Percentiles rank a stretch among this genome's conserved stretches.
phyloP scores from a whole-genome alignment of 1,140 invertebrate species.

The Zaprionus africanus region DNA sequence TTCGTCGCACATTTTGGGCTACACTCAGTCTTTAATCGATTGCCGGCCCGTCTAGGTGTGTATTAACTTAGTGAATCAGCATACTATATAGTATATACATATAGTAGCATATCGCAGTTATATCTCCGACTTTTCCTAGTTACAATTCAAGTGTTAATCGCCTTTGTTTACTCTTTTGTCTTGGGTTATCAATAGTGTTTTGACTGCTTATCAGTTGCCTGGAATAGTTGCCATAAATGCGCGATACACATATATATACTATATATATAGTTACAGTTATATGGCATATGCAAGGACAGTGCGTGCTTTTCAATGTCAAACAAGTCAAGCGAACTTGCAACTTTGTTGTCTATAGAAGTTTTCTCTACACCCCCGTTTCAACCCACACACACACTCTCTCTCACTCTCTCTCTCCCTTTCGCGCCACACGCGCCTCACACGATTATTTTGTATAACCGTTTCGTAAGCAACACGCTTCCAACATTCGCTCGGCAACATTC shows the following conservation, averaged over 20 bases:
- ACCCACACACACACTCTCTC: conserved; percentile 3
- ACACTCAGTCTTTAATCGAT: conserved; percentile 66
- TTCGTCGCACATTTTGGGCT: conserved; percentile 33
- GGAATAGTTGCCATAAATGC: neutral
- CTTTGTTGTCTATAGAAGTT: conserved; percentile 42
- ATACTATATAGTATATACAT: conserved; percentile 4
- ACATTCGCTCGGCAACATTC: conserved; percentile 44
- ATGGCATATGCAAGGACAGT: neutral
- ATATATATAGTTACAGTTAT: neutral
- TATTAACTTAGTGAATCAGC: conserved; percentile 38
- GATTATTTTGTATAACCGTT: conserved; percentile 47
- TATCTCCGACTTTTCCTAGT: neutral
- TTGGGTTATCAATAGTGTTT: conserved; percentile 21
- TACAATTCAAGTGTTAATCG: neutral
- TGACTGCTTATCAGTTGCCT: conserved; percentile 14
- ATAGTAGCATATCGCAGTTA: neutral
- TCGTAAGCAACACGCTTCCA: conserved; percentile 61
- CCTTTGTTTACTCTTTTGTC: conserved; percentile 4
- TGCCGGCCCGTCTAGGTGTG: conserved; percentile 73
- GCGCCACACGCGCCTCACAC: conserved; percentile 40
- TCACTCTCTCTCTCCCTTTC: conserved; percentile 19
- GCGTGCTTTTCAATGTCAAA: conserved; percentile 74
- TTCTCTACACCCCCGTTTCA: conserved; percentile 34
- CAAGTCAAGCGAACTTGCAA: conserved; percentile 55
- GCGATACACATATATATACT: conserved; percentile 3